A percentile compares a stretch with the other conserved stretches of the same genome.
phyloP scores from a whole-genome alignment of 2,113 vertebrate genomes.

The Noturus placidus region DNA sequence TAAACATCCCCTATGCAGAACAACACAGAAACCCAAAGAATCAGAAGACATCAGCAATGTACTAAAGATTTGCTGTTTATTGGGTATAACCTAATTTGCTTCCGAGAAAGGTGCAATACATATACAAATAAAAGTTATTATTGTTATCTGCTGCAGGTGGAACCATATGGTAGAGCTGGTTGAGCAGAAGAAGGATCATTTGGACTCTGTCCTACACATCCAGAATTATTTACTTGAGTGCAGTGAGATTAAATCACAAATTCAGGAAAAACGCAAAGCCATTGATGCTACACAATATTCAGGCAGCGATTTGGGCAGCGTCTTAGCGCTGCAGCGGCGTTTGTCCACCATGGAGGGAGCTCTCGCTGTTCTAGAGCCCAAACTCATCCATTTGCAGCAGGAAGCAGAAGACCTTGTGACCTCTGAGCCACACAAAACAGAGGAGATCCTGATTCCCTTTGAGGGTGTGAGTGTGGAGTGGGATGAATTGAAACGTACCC shows the following conservation, averaged over 20 bases:
- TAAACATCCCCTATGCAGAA: not conserved
- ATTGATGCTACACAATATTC: slow-evolving; percentile 83
- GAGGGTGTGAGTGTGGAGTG: slow-evolving; percentile 87
- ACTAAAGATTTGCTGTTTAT: not conserved
- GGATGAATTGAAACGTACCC: slow-evolving; percentile 80
- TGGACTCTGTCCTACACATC: slow-evolving; percentile 80
- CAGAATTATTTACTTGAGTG: slow-evolving; percentile 95
- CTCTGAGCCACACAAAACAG: slow-evolving; percentile 71
- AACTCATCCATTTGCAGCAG: slow-evolving; percentile 81
- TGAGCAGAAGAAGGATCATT: slow-evolving; percentile 83
- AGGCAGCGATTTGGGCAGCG: slow-evolving; percentile 79
- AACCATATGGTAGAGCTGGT: slow-evolving; percentile 94
- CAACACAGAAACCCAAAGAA: not conserved
- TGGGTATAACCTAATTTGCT: not conserved
- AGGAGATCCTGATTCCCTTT: slow-evolving; percentile 84
- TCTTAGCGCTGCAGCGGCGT: slow-evolving; percentile 83
- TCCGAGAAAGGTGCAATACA: not conserved
- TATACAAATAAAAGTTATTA: not conserved
- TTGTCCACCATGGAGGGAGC: slow-evolving; percentile 90
- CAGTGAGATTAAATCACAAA: slow-evolving; percentile 83
- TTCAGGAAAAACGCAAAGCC: slow-evolving; percentile 85
- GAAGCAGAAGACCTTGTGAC: slow-evolving; percentile 83
- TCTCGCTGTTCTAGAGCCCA: slow-evolving; percentile 84
- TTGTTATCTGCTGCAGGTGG: slow-evolving; percentile 76
- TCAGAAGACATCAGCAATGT: not conserved